These are phyloP conservation scores for Pomatorhinus ruficollis DNA, from an alignment of 2,113 vertebrate species.

Conservation along the genomic window DNA sequence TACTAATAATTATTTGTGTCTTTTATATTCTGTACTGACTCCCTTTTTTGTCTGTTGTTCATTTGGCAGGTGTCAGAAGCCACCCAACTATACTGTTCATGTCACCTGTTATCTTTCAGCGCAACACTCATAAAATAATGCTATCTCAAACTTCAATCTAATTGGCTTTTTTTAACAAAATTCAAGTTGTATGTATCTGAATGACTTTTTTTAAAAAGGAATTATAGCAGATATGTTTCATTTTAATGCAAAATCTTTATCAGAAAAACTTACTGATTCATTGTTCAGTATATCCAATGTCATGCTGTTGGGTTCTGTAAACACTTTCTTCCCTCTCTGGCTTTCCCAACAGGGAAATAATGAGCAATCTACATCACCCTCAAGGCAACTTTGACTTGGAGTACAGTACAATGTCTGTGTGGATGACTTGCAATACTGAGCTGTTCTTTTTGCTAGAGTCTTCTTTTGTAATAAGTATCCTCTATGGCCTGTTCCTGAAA, in stretches of 20 bases:
- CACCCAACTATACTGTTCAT: background rate
- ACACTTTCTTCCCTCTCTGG: background rate
- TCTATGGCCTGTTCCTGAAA: background rate
- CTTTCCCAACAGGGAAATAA: background rate
- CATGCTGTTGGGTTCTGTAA: background rate
- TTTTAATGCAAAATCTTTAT: background rate
- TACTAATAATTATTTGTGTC: background rate
- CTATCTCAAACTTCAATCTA: background rate
- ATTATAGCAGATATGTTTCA: background rate
- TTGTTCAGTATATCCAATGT: background rate
- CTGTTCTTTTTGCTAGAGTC: background rate
- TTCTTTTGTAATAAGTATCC: background rate
- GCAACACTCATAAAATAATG: background rate
- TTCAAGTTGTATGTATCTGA: background rate
- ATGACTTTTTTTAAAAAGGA: background rate
- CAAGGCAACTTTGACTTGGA: background rate
- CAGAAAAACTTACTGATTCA: slow-evolving; percentile 1
- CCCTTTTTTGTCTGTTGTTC: background rate
- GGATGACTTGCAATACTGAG: background rate
- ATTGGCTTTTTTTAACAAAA: background rate
- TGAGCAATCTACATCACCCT: background rate
- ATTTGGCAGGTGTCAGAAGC: background rate
- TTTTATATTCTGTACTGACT: background rate
- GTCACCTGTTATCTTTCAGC: background rate
- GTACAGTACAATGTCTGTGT: background rate